Evolutionary conservation across 2,888 invertebrate species (phyloP).

Genomic region (Ametastegia equiseti): DNA sequence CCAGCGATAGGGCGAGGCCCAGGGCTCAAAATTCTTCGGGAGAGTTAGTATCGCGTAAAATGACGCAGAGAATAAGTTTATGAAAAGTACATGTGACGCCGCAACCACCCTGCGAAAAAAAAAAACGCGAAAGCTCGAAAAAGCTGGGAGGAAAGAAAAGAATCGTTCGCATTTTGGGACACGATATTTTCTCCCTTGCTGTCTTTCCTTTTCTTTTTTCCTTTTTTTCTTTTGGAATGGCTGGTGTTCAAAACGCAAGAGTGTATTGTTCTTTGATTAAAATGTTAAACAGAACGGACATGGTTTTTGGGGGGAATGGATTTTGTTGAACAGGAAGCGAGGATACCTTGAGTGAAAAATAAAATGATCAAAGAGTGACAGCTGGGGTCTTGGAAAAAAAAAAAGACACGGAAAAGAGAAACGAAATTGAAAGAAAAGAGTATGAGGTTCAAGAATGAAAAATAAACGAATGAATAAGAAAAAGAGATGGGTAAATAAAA

Average conservation of each 20-base stretch:
- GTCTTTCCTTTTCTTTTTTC: not conserved
- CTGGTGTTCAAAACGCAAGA: not conserved
- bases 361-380: conserved; percentile 30
- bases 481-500: not conserved
- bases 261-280: conserved; percentile 36
- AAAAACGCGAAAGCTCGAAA: not conserved
- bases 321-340: not conserved
- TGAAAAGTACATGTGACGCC: not conserved
- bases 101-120: not conserved
- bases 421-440: not conserved
- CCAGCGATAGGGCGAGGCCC: not conserved
- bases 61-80: conserved; percentile 6
- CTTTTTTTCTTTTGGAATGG: not conserved
- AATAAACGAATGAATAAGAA: not conserved
- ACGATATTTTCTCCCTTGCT: not conserved
- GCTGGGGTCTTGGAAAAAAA: not conserved
- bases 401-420: not conserved
- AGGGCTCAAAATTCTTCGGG: not conserved
- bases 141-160: not conserved
- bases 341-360: not conserved
- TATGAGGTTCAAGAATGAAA: not conserved
- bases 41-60: conserved; percentile 23
- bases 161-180: not conserved
- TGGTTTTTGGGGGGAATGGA: not conserved
- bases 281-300: conserved; percentile 21